Evolutionary conservation across 2,113 vertebrate genomes (phyloP).

Genomic region (Myxocyprinus asiaticus): DNA sequence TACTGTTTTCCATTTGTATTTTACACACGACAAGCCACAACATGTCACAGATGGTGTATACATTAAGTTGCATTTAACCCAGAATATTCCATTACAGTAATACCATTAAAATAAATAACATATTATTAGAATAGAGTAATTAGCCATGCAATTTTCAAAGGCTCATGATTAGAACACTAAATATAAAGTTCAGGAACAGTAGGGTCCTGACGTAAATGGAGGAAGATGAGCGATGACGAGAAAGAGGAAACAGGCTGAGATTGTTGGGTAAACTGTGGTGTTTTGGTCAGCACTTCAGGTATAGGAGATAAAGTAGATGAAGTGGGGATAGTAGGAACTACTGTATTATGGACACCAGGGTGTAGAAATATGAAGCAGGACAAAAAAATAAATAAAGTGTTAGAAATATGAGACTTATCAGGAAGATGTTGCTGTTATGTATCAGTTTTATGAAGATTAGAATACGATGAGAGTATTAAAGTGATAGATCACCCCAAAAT

Average conservation of each 20-base stretch:
- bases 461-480: neutral
- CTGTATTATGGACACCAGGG: constrained; percentile 13
- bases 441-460: neutral
- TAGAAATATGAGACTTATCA: constrained; percentile 24
- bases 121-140: constrained; percentile 5
- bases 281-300: constrained; percentile 37
- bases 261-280: neutral
- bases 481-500: too few species aligned
- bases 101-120: neutral
- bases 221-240: constrained; percentile 58
- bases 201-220: constrained; percentile 60
- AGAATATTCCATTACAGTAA: constrained; percentile 23
- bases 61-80: neutral
- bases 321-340: neutral
- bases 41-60: neutral
- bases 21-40: neutral
- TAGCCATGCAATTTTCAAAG: constrained; percentile 15
- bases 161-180: constrained; percentile 50
- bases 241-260: constrained; percentile 51
- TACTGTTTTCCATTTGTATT: too few species aligned
- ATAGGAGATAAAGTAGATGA: constrained; percentile 47
- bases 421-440: constrained; percentile 33
- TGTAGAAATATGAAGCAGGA: constrained; percentile 28
- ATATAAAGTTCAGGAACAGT: constrained; percentile 69
- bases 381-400: neutral